phyloP scores from a whole-genome alignment of 2,113 vertebrate species.

The Pteruthius melanotis region DNA sequence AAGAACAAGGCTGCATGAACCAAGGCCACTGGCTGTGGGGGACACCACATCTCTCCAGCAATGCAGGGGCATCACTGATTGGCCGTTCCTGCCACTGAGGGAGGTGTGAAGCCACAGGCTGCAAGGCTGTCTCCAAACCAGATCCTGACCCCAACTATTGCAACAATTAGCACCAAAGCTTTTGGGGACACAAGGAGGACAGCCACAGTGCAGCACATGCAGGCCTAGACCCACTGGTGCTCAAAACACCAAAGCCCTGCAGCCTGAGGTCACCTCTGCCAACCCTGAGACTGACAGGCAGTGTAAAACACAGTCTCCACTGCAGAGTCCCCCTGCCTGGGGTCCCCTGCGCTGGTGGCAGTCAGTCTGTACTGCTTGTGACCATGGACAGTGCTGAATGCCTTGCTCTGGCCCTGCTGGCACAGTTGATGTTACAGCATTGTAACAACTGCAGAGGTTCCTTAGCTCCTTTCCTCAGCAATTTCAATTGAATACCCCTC shows the following conservation, averaged over 20 bases:
- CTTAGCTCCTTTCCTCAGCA: neutral
- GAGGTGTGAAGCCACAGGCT: neutral
- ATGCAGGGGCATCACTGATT: neutral
- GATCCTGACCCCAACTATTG: neutral
- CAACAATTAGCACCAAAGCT: neutral
- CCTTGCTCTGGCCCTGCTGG: neutral
- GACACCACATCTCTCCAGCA: neutral
- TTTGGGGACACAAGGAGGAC: neutral
- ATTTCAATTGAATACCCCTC: neutral
- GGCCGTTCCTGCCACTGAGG: neutral
- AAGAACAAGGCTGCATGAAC: neutral
- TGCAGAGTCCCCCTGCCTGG: rapidly evolving
- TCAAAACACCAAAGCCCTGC: neutral
- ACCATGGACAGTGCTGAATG: neutral
- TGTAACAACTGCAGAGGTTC: neutral
- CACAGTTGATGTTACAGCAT: neutral
- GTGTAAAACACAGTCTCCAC: neutral
- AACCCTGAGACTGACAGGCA: neutral
- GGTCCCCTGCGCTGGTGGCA: neutral
- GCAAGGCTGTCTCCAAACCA: neutral
- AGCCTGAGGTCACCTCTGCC: neutral
- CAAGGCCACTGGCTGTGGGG: neutral
- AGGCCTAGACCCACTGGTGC: neutral
- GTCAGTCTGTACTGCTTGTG: neutral
- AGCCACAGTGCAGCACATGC: neutral